phyloP scores from a whole-genome alignment of 2,113 vertebrate species.

The Corvus moneduloides region DNA sequence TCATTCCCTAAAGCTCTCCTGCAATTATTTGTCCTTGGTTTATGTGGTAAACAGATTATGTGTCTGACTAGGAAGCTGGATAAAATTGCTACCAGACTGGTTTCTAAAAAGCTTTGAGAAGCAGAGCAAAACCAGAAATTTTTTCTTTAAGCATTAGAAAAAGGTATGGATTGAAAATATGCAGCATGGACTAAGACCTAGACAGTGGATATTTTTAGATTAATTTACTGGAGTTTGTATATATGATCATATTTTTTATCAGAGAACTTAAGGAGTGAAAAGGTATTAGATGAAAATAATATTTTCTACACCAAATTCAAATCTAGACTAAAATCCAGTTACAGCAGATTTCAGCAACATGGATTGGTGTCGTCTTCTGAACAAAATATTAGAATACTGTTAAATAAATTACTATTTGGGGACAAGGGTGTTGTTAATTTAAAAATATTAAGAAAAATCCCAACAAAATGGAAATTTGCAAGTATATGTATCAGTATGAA shows the following conservation, averaged over 20 bases:
- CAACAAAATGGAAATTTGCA: neutral
- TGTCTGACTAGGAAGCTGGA: neutral
- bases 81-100: neutral
- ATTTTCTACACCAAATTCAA: neutral
- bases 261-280: neutral
- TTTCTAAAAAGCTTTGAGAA: neutral
- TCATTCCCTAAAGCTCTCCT: neutral
- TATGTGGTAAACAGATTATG: neutral
- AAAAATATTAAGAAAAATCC: neutral
- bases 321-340: neutral
- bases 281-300: neutral
- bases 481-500: neutral
- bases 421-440: neutral
- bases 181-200: neutral
- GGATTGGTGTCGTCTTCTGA: neutral
- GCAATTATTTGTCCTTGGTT: neutral
- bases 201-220: neutral
- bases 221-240: neutral
- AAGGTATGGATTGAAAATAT: neutral
- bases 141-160: neutral
- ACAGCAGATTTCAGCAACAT: neutral
- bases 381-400: neutral
- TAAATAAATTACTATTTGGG: neutral
- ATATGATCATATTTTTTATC: neutral
- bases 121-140: neutral